A percentile compares a stretch with the other conserved stretches of the same genome.
phyloP scores from a whole-genome alignment of 2,797 vertebrate genomes.

The Sebastes kiyomatsui region DNA sequence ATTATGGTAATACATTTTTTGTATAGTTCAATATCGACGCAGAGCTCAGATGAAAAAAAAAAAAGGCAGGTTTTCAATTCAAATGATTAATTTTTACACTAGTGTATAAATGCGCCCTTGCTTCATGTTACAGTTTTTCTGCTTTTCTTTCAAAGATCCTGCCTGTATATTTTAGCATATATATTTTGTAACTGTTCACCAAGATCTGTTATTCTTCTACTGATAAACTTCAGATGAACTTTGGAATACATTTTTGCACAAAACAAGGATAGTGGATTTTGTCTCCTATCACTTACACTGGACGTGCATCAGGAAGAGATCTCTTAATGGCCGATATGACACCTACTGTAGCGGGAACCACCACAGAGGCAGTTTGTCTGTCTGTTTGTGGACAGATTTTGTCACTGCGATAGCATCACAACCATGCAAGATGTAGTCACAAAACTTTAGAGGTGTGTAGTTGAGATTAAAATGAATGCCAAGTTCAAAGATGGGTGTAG shows the following conservation, averaged over 20 bases:
- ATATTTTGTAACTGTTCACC: not conserved
- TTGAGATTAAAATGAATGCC: too few species aligned
- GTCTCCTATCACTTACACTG: not conserved
- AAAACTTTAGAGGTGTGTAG: too few species aligned
- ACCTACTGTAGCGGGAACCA: too few species aligned
- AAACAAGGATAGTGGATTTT: not conserved
- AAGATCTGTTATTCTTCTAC: not conserved
- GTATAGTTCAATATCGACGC: not conserved
- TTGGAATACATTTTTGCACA: not conserved
- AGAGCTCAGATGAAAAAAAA: not conserved
- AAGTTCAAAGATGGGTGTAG: too few species aligned
- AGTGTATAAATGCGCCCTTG: not conserved
- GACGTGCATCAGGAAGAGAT: too few species aligned
- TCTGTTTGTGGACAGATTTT: too few species aligned
- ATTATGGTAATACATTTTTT: not conserved
- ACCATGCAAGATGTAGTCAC: not conserved
- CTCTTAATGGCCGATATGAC: not conserved
- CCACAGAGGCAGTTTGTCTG: too few species aligned
- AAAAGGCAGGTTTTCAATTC: too few species aligned
- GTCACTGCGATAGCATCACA: not conserved
- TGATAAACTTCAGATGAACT: not conserved
- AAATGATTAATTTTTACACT: not conserved
- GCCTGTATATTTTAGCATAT: not conserved
- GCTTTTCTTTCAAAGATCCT: not conserved
- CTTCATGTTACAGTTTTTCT: not conserved